These are phyloP conservation scores for Drosophila pectinifera DNA, from an alignment of 1,140 invertebrate genomes.

Conservation along the genomic window DNA sequence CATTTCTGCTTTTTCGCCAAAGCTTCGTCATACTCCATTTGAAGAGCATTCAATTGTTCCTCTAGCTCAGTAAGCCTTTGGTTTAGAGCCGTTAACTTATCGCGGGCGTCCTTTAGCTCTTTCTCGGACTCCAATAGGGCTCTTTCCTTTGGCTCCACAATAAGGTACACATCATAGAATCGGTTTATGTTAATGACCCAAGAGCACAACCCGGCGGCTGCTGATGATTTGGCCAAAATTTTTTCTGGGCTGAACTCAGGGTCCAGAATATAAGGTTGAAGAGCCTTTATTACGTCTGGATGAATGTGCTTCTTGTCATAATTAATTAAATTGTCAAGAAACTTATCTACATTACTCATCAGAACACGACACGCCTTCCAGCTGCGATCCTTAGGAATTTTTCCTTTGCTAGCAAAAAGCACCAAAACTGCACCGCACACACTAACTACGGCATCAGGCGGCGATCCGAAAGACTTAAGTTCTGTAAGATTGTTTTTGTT, in stretches of 20 bases:
- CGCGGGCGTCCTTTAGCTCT: constrained; percentile 92
- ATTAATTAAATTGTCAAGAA: constrained; percentile 93
- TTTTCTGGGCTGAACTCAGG: constrained; percentile 94
- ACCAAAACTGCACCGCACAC: constrained; percentile 95
- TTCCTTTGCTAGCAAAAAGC: constrained; percentile 93
- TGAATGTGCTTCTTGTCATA: constrained; percentile 98
- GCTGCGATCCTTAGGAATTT: constrained; percentile 95
- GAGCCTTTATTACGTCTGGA: constrained; percentile 92
- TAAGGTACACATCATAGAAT: constrained; percentile 96
- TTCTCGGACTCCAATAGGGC: constrained; percentile 92
- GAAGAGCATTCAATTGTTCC: constrained; percentile 90
- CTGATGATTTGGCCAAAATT: constrained; percentile 92
- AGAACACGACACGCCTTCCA: constrained; percentile 96
- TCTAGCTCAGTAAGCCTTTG: constrained; percentile 90
- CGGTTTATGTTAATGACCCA: constrained; percentile 97
- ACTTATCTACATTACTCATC: constrained; percentile 93
- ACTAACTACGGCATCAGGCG: constrained; percentile 92
- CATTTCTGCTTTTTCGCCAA: constrained; percentile 94
- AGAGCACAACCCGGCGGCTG: constrained; percentile 95
- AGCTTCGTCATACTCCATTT: constrained; percentile 93
- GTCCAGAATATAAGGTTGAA: constrained; percentile 86
- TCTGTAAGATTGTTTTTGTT: constrained; percentile 98
- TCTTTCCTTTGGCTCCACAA: constrained; percentile 95
- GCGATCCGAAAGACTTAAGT: constrained; percentile 95
- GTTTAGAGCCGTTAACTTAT: constrained; percentile 89